Percentiles rank a stretch among this genome's conserved stretches.
Conservation (phyloP, 2,113 vertebrate genomes). For the Sturnira hondurensis region DNA sequence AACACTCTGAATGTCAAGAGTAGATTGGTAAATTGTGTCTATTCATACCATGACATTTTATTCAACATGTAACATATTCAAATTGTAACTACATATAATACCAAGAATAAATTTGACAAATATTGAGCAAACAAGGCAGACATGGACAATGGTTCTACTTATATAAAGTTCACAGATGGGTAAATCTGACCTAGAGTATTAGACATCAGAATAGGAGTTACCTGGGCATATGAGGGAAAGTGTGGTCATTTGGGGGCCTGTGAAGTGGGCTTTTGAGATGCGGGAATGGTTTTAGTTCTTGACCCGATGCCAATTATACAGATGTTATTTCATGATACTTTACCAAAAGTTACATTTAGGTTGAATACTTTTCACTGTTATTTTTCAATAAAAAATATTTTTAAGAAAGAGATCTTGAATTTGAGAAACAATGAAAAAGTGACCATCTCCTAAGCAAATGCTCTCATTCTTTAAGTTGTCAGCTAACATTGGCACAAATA, state of each 20-base stretch:
- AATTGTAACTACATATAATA: not conserved
- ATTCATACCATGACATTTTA: not conserved
- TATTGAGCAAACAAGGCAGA: not conserved
- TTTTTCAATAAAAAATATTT: not conserved
- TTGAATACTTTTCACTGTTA: not conserved
- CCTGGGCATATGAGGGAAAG: not conserved
- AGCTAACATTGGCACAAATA: not conserved
- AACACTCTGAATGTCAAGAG: not conserved
- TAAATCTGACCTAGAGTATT: not conserved
- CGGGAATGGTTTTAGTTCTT: not conserved
- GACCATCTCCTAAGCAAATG: not conserved
- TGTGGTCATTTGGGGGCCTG: fast-evolving
- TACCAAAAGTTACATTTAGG: not conserved
- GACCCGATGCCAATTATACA: not conserved
- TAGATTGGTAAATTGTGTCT: not conserved
- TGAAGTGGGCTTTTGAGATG: not conserved
- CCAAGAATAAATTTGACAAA: not conserved
- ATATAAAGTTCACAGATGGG: not conserved
- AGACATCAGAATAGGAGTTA: not conserved
- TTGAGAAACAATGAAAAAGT: not conserved
- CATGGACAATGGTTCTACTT: not conserved
- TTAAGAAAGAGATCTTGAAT: not conserved
- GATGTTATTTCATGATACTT: not conserved
- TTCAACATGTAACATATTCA: not conserved
- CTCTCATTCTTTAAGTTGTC: not conserved